These are phyloP conservation scores for Hydrozoanthus tunicans DNA, from an alignment of 64 coral and sea anemone species.

Conservation along the genomic window DNA sequence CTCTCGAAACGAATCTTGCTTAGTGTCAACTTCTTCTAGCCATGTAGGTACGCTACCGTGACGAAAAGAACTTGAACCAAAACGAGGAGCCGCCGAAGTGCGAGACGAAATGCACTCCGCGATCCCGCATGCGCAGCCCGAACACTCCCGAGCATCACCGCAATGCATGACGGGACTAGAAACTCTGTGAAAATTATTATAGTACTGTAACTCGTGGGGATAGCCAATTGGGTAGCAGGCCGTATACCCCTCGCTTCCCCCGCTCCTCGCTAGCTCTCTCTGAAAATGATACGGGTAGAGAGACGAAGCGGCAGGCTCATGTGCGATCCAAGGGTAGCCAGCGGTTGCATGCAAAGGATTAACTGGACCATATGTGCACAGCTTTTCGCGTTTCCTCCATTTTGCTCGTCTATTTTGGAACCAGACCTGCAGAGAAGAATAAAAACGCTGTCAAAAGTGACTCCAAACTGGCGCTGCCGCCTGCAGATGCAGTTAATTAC, in stretches of 20 bases:
- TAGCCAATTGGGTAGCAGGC: constrained; percentile 15
- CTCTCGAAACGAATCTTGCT: constrained; percentile 61
- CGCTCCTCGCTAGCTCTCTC: constrained; percentile 7
- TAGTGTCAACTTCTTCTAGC: constrained; percentile 58
- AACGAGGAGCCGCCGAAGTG: not conserved
- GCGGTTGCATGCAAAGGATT: constrained; percentile 63
- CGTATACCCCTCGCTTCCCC: constrained; percentile 25
- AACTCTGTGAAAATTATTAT: constrained; percentile 28
- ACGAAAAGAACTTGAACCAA: constrained; percentile 54
- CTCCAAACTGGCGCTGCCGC: not conserved
- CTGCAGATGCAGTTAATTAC: constrained; percentile 2
- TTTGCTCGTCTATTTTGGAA: constrained; percentile 99
- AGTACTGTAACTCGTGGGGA: constrained; percentile 33
- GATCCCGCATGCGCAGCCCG: constrained; percentile 42
- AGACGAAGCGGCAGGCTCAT: constrained; percentile 59
- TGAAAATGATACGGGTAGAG: constrained; percentile 56
- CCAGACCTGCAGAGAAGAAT: constrained; percentile 83
- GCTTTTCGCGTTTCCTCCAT: constrained; percentile 97
- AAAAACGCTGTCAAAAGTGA: constrained; percentile 26
- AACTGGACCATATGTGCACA: constrained; percentile 85
- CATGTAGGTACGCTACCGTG: constrained; percentile 51
- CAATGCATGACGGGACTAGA: constrained; percentile 45
- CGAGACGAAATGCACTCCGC: constrained; percentile 19
- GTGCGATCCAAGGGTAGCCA: constrained; percentile 81
- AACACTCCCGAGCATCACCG: constrained; percentile 25